Conservation (phyloP, 2,797 vertebrate genomes). For the Enteromius afrohamiltoni region DNA sequence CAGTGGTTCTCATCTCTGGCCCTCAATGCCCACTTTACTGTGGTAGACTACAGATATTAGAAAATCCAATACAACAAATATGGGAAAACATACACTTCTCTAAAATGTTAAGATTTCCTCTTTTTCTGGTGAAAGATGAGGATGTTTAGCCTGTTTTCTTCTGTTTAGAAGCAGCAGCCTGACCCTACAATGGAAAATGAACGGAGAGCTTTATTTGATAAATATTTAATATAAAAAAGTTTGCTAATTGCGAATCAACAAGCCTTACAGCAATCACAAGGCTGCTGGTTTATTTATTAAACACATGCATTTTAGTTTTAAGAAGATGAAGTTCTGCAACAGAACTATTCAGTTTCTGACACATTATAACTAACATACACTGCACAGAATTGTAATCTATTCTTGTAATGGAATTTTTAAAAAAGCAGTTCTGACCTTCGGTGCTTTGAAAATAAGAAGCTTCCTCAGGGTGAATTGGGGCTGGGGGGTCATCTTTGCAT, state of each 20-base stretch:
- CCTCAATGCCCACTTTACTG: too few relatives aligned
- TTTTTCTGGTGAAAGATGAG: background rate
- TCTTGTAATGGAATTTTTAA: background rate
- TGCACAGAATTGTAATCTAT: background rate
- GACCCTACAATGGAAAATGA: background rate
- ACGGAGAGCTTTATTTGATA: background rate
- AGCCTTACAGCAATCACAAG: background rate
- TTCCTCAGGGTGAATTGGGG: slow-evolving; percentile 64
- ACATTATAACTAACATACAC: background rate
- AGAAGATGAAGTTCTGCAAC: background rate
- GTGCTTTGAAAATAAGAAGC: slow-evolving; percentile 63
- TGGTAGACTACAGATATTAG: background rate
- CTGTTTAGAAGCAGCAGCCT: background rate
- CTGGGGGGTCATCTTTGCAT: slow-evolving; percentile 67
- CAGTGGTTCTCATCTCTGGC: too few relatives aligned
- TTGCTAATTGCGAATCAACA: background rate
- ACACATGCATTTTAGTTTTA: background rate
- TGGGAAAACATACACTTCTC: background rate
- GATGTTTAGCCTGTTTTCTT: background rate
- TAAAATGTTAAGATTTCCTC: background rate
- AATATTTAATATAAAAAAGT: background rate
- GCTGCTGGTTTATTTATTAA: background rate
- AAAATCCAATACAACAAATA: background rate
- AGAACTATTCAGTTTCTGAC: background rate
- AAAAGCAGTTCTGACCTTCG: background rate